Conservation (phyloP, 2,888 invertebrate genomes). For the Zootermopsis nevadensis region DNA sequence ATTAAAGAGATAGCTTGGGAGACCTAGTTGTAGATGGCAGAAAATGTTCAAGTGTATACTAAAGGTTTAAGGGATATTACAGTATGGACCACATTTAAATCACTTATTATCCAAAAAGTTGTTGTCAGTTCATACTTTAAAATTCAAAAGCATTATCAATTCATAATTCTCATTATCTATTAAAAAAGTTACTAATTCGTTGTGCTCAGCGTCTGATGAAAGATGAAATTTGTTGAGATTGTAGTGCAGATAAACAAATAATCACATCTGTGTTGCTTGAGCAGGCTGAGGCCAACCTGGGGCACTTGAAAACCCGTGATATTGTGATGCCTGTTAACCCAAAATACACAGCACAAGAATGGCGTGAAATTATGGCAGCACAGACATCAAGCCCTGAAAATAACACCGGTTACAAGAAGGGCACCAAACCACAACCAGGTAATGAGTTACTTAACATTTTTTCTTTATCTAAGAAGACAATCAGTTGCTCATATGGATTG, state of each 20-base stretch:
- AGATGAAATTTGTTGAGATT: not conserved
- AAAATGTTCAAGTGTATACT: too few species aligned
- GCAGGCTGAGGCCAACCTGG: not conserved
- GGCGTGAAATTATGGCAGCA: not conserved
- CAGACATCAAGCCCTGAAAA: not conserved
- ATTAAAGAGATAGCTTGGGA: too few species aligned
- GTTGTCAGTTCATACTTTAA: too few species aligned
- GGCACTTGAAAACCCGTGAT: not conserved
- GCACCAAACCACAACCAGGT: conserved; percentile 9
- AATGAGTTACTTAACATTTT: not conserved
- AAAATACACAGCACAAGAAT: not conserved
- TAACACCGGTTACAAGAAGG: not conserved
- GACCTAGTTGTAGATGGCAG: too few species aligned
- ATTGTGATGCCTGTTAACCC: conserved; percentile 5
- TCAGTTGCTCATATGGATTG: too few species aligned
- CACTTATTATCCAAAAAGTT: too few species aligned
- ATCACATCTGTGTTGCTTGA: not conserved
- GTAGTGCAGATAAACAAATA: not conserved
- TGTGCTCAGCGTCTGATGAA: not conserved
- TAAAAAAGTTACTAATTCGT: too few species aligned
- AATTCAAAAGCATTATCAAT: too few species aligned
- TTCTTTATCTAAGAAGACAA: too few species aligned
- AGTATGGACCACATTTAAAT: too few species aligned
- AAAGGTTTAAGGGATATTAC: too few species aligned
- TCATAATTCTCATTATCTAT: too few species aligned